Conservation (phyloP, 2,888 invertebrate species). For the Podabrus alpinus region DNA sequence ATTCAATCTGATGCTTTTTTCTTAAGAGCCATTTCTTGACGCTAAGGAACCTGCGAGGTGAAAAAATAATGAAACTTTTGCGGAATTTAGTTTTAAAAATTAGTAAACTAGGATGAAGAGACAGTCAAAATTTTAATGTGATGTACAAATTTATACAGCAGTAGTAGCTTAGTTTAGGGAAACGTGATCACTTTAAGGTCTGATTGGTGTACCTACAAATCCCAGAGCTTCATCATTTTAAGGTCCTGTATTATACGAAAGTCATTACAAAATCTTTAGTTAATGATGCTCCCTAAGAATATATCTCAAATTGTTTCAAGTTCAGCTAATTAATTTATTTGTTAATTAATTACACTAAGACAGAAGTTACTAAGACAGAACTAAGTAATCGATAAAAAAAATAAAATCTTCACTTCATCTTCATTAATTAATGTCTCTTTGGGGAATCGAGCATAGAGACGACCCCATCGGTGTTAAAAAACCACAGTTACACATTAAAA, state of each 20-base stretch:
- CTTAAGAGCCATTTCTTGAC: constrained; percentile 98
- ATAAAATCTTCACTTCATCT: not conserved
- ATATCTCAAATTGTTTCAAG: not conserved
- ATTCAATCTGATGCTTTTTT: constrained; percentile 94
- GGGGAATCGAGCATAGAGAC: not conserved
- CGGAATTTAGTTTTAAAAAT: not conserved
- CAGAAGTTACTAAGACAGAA: not conserved
- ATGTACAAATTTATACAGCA: not conserved
- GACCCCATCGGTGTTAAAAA: not conserved
- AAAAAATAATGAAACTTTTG: constrained; percentile 1
- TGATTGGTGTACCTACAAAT: not conserved
- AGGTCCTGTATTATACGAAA: not conserved
- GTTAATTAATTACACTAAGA: not conserved
- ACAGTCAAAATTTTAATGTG: not conserved
- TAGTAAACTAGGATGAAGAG: not conserved
- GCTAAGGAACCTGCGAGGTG: constrained; percentile 80
- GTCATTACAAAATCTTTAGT: not conserved
- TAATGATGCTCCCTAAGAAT: not conserved
- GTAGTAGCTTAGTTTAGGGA: not conserved
- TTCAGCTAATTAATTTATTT: not conserved
- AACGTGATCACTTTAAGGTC: not conserved
- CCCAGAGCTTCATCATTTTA: not conserved
- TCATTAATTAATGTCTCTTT: not conserved
- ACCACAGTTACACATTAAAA: too few relatives aligned
- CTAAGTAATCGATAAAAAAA: not conserved